A percentile compares a stretch with the other conserved stretches of the same genome.
phyloP scores from a whole-genome alignment of 2,113 vertebrate species.

The zebrafish (Danio rerio) region GRCz12tu NC_133192.1:24424501-24425000 shows the following conservation, averaged over 20 bases:
- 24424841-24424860: conserved; percentile 44
- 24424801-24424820: conserved; percentile 29
- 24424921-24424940: conserved; percentile 42
- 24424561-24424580: conserved; percentile 89
- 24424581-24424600: conserved; percentile 76
- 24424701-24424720: conserved; percentile 4
- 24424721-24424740: background rate
- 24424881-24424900: conserved; percentile 10
- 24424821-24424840: conserved; percentile 6
- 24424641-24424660: too few relatives aligned
- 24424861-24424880: conserved; percentile 33
- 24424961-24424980: conserved; percentile 41
- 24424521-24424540: conserved; percentile 89
- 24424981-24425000: conserved; percentile 10
- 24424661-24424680: background rate
- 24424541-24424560: conserved; percentile 85
- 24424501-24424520: conserved; percentile 92
- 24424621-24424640: too few relatives aligned
- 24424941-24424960: conserved; percentile 42
- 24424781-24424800: background rate
- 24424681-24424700: background rate
- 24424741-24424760: conserved; percentile 9
- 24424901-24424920: conserved; percentile 47
- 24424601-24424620: conserved; percentile 34
- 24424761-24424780: background rate